A percentile compares a stretch with the other conserved stretches of the same genome.
Evolutionary conservation across 2,888 invertebrate species (phyloP).

Genomic region (Acanthosoma haemorrhoidale): DNA sequence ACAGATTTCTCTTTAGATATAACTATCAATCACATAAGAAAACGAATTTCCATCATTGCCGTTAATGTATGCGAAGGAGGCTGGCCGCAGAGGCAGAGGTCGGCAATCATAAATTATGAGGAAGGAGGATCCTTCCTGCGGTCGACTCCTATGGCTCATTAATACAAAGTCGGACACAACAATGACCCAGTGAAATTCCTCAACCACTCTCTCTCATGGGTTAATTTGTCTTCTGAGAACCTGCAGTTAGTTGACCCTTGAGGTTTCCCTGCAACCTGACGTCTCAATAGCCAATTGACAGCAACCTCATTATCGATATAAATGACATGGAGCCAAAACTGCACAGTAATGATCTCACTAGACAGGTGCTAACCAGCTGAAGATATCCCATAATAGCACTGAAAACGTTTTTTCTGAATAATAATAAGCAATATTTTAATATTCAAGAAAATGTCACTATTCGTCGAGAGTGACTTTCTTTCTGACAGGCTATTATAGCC

Average conservation of each 20-base stretch:
- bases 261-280: neutral
- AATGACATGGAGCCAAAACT: no score
- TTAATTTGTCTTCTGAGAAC: slow-evolving; percentile 1
- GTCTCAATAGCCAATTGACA: slow-evolving; percentile 5
- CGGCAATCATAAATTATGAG: neutral
- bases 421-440: no score
- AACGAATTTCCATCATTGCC: neutral
- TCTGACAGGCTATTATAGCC: no score
- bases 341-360: no score
- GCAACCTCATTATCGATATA: no score
- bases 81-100: neutral
- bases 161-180: slow-evolving; percentile 16
- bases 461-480: no score
- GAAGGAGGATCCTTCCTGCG: neutral
- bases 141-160: no score
- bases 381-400: no score
- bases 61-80: slow-evolving; percentile 5
- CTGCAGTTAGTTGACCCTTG: neutral
- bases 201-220: neutral
- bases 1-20: neutral
- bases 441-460: no score
- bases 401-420: no score
- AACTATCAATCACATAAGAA: neutral
- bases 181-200: slow-evolving; percentile 19
- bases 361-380: no score